Percentiles rank a stretch among this genome's conserved stretches.
phyloP scores from a whole-genome alignment of 2,113 vertebrate species.

The Tursiops truncatus region DNA sequence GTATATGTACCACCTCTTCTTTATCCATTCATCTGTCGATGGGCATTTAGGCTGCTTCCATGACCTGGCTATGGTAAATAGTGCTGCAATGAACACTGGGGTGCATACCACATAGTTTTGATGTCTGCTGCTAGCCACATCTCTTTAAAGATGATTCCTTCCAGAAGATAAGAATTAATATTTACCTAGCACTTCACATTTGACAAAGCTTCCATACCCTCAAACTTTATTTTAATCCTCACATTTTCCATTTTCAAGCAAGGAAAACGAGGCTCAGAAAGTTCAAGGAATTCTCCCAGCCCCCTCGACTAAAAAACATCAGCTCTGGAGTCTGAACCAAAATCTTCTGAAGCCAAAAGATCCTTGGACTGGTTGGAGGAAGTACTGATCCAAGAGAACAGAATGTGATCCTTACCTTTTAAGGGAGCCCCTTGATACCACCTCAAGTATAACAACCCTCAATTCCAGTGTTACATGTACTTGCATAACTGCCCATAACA shows the following conservation, averaged over 20 bases:
- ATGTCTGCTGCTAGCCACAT: background rate
- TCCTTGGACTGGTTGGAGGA: background rate
- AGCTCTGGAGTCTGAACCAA: background rate
- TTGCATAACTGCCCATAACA: background rate
- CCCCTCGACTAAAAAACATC: background rate
- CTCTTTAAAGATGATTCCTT: background rate
- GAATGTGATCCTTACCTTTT: background rate
- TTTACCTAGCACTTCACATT: background rate
- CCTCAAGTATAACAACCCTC: background rate
- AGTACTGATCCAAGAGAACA: background rate
- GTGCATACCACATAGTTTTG: background rate
- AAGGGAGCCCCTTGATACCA: background rate
- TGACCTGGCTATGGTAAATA: too few relatives aligned
- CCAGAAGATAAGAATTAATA: background rate
- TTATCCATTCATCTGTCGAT: too few relatives aligned
- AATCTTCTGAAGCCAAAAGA: background rate
- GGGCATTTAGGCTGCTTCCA: too few relatives aligned
- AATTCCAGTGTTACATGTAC: background rate
- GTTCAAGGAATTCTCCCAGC: background rate
- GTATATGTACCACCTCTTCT: too few relatives aligned
- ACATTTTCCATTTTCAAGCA: background rate
- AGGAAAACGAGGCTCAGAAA: background rate
- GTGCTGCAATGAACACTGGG: too few relatives aligned
- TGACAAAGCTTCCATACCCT: background rate
- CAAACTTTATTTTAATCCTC: conserved; percentile 7